Percentiles rank a stretch among this genome's conserved stretches.
Conservation (phyloP, 92 coral and sea anemone genomes). For the Desmophyllum pertusum region DNA sequence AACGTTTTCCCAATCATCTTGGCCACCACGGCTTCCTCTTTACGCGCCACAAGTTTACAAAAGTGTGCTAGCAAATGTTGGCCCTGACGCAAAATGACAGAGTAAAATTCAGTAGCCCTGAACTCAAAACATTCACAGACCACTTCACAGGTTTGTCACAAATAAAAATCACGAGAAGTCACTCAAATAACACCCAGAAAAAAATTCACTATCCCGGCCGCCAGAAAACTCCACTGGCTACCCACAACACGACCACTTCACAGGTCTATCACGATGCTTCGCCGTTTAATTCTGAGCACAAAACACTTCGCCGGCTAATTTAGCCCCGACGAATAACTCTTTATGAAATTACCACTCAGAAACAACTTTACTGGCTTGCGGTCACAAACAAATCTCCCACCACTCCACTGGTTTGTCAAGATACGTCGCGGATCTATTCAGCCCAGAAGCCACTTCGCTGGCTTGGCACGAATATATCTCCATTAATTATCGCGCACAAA, state of each 20-base stretch:
- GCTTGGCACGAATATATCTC: background rate
- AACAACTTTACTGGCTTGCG: background rate
- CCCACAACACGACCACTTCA: background rate
- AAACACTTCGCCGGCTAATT: background rate
- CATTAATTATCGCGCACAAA: background rate
- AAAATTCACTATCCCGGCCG: background rate
- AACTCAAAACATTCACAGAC: background rate
- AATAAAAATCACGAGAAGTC: no score
- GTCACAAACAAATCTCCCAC: no score
- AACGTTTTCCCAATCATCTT: background rate
- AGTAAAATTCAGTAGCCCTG: background rate
- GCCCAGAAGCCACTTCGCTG: no score
- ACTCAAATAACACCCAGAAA: no score
- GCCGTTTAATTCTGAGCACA: background rate
- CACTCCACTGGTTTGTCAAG: no score
- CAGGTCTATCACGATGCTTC: background rate
- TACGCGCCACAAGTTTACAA: conserved; percentile 2
- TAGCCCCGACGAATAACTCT: background rate
- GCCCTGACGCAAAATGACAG: background rate
- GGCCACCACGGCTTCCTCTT: background rate
- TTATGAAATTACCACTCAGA: background rate
- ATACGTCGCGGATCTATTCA: background rate
- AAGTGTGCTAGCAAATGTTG: background rate
- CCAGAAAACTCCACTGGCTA: no score
- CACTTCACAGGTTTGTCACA: no score